Percentiles rank a stretch among this genome's conserved stretches.
These are phyloP conservation scores for Omphaloscelis lunosa DNA, from an alignment of 2,888 invertebrate genomes.

Conservation along the genomic window DNA sequence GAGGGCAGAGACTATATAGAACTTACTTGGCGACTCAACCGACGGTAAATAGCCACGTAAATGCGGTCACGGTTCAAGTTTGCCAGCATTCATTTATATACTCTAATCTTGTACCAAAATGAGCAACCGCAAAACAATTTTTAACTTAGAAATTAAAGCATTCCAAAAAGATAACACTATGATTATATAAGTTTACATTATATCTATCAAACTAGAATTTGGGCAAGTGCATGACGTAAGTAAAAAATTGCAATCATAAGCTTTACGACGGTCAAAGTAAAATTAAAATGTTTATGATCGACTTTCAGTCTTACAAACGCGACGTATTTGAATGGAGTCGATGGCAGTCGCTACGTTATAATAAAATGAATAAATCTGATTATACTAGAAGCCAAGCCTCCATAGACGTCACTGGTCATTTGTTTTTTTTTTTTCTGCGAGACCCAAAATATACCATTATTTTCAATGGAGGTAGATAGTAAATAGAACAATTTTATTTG, in stretches of 20 bases:
- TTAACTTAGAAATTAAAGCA: background rate
- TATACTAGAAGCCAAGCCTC: constrained; percentile 23
- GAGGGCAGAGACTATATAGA: background rate
- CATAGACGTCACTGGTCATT: background rate
- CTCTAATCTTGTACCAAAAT: background rate
- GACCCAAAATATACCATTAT: background rate
- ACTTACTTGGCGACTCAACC: background rate
- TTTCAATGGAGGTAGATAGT: background rate
- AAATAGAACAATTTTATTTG: background rate
- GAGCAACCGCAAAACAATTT: background rate
- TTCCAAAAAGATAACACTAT: background rate
- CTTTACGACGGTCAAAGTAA: background rate
- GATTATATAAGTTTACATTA: background rate
- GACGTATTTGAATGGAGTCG: constrained; percentile 17
- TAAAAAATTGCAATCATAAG: constrained; percentile 27
- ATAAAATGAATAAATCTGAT: constrained; percentile 5
- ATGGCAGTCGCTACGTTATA: constrained; percentile 8
- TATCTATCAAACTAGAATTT: constrained; percentile 21
- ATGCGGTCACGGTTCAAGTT: constrained; percentile 19
- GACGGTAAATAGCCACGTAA: constrained; percentile 2
- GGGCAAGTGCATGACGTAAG: constrained; percentile 7
- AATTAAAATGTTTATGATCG: constrained; percentile 1
- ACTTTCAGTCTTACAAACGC: constrained; percentile 45
- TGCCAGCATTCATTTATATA: constrained; percentile 7
- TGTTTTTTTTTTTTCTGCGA: background rate